phyloP scores from a whole-genome alignment of 2,797 vertebrate species.

The Loriculus beryllinus region DNA sequence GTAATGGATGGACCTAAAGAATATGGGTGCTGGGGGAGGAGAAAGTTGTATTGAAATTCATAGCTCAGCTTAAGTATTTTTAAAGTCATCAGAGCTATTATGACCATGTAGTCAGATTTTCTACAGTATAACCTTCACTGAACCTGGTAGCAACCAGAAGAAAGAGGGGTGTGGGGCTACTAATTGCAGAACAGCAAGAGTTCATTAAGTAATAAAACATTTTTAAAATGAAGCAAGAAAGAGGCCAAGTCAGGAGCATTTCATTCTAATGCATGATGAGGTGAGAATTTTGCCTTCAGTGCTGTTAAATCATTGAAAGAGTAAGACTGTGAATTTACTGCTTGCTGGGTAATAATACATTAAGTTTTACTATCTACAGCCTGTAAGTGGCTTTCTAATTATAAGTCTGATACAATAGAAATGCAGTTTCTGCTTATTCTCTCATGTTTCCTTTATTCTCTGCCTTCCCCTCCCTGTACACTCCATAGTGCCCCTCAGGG shows the following conservation, averaged over 20 bases:
- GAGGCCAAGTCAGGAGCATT: background rate
- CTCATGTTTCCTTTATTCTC: background rate
- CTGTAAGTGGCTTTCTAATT: background rate
- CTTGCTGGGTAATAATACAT: background rate
- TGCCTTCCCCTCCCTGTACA: background rate
- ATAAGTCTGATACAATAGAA: background rate
- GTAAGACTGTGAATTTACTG: background rate
- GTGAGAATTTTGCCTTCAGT: background rate
- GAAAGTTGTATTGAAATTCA: background rate
- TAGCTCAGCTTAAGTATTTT: background rate
- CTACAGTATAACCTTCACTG: background rate
- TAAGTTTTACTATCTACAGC: background rate
- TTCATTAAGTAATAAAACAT: constrained; percentile 32
- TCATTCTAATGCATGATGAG: background rate
- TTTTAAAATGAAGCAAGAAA: background rate
- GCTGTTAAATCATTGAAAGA: background rate
- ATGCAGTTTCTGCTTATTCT: background rate
- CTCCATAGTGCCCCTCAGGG: background rate
- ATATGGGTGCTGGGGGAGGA: background rate
- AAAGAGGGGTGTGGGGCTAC: background rate
- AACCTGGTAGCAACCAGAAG: background rate
- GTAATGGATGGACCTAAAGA: background rate
- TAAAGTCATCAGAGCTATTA: background rate
- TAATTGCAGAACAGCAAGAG: constrained; percentile 8
- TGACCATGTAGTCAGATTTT: background rate